Base-by-base conservation (phyloP, 2,888 invertebrate species). In the Parnassius apollo region DNA sequence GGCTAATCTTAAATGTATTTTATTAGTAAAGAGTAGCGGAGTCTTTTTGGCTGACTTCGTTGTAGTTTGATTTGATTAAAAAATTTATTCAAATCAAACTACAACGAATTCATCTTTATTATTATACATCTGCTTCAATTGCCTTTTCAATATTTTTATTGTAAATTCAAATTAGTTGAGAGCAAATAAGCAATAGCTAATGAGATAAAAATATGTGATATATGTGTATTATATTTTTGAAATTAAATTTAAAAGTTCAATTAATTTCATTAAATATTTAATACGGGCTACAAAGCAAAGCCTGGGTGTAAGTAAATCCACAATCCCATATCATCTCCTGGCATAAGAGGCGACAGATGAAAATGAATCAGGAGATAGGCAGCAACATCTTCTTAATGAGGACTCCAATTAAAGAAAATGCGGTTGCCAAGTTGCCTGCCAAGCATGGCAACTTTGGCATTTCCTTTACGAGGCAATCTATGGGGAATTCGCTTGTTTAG, bases 81-180 rank as follows among this genome's bases (percentile, higher is more conserved):
- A 54, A 81, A 85, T 82, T 85, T 82, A 18, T 18, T 18, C n/a
- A n/a, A n/a, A n/a, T n/a, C n/a, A n/a, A n/a, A n/a, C n/a, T n/a
- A n/a, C n/a, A n/a, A n/a, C n/a, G n/a, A n/a, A 18, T 18, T 18
- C 18, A 1, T 18, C 18, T 18, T 18, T 18, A 18, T n/a, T 86
- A 81, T 81, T 78, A 83, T 82, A 80, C 75, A 69, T 83, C 86
- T 81, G 78, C 75, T 79, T 87, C 87, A 83, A 88, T 80, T 71
- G 75, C 78, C 74, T 75, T 75, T 75, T 51, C 73, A 79, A 77
- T 75, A 76, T 81, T 86, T 82, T 81, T 71, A 85, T 83, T 84
- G 81, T 72, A 81, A 73, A 83, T 86, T 86, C 82, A 83, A 86
- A 87, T 88, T 89, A 88, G 89, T 88, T 85, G 79, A 88, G 79